These are phyloP conservation scores for Parazoanthus atlanticus DNA, from an alignment of 92 coral and sea anemone genomes.

Conservation along the genomic window DNA sequence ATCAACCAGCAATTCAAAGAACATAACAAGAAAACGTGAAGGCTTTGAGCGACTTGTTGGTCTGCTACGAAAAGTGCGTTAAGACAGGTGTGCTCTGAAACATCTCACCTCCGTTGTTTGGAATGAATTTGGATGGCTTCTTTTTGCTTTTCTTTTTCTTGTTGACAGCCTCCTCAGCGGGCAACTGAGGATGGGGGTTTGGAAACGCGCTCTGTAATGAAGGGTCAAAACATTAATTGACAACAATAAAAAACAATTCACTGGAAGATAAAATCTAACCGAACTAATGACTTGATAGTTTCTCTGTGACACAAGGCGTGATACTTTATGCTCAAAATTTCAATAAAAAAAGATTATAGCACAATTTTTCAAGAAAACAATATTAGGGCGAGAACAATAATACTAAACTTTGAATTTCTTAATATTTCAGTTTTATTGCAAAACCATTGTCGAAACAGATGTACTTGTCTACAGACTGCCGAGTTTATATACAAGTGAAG, in stretches of 20 bases:
- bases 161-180: constrained; percentile 84
- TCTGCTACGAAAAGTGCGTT: neutral
- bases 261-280: neutral
- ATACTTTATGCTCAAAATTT: too few species aligned
- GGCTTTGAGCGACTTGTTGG: neutral
- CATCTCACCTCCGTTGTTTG: constrained; percentile 76
- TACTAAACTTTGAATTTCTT: too few species aligned
- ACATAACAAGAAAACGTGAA: neutral
- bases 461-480: too few species aligned
- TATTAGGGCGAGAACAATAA: too few species aligned
- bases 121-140: constrained; percentile 62
- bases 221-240: neutral
- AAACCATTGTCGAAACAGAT: too few species aligned
- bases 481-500: too few species aligned
- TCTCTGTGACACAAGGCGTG: too few species aligned
- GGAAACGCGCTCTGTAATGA: constrained; percentile 80
- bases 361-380: too few species aligned
- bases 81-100: neutral
- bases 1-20: neutral
- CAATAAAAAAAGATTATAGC: too few species aligned
- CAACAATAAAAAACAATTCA: neutral
- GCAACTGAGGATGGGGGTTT: constrained; percentile 86
- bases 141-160: constrained; percentile 93
- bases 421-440: too few species aligned
- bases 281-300: too few species aligned